Base-by-base conservation (phyloP, 1,140 invertebrate genomes). In the Aleiodes sp. region DNA sequence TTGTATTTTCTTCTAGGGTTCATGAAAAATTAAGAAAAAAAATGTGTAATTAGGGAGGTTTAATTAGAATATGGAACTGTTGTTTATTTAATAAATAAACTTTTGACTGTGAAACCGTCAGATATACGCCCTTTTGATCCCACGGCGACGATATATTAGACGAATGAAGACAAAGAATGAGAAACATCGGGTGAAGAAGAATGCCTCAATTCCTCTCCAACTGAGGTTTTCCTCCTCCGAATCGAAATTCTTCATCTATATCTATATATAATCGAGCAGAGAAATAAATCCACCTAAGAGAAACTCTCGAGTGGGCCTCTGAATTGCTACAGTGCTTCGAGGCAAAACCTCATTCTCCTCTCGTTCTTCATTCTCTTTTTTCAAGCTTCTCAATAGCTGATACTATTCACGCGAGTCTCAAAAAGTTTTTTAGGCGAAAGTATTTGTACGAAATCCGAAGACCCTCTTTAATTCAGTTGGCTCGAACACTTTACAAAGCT, bases 361-460 rank as follows among this genome's bases (percentile, higher is more conserved):
- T 61, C 24, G 41, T n/a, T 19, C 41, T 19, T 6, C 6, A 4
- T 46, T n/a, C n/a, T 46, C n/a, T n/a, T n/a, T n/a, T 76, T 65
- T 16, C 9, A 9, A 39, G 10, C 39, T 16, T 43, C 4, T 43
- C 39, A 43, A 16, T 43, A 43, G n/a, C 39, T 16, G 19, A 46
- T 16, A 63, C 21, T 7, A 46, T 60, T 24, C 26, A 21, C 37
- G 31, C 68, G 70, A 77, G 71, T 75, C 73, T 77, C 75, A 9
- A 57, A 75, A 73, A 73, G 70, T 75, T 77, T n/a, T n/a, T 76
- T 71, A 56, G 68, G 71, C 68, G 60, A 73, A 73, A 76, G 73
- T 74, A 76, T 77, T 76, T 78, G 57, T 72, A 52, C 59, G 73
- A 59, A 59, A 59, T 29, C 28, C 56, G 28, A 28, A 59, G 28